Conservation (phyloP, 2,113 vertebrate species). For the Jacana jacana region DNA sequence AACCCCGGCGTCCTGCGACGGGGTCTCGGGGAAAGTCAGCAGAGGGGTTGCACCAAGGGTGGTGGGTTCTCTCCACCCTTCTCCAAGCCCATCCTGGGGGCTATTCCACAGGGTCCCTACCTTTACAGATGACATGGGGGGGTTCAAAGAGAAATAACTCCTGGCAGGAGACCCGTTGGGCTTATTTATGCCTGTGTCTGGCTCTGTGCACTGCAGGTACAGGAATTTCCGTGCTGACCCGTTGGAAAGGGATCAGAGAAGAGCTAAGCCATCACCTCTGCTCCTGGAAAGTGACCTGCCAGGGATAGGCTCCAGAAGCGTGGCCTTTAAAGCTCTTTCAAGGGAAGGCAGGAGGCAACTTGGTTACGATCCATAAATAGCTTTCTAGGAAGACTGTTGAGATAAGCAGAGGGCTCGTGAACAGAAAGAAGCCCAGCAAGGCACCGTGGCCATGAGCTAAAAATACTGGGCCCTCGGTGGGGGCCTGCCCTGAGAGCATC, state of each 20-base stretch:
- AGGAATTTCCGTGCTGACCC: neutral
- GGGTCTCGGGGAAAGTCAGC: neutral
- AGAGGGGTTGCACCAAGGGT: neutral
- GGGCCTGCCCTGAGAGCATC: neutral
- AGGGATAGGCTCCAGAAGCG: neutral
- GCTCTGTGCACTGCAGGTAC: neutral
- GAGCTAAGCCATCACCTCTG: neutral
- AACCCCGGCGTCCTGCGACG: accelerated
- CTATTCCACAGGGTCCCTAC: accelerated
- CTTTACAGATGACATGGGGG: accelerated
- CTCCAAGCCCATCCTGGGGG: neutral
- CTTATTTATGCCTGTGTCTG: accelerated
- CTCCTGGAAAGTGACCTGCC: neutral
- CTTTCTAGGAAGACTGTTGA: neutral
- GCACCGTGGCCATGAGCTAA: accelerated
- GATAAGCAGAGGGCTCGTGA: neutral
- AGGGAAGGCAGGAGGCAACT: neutral
- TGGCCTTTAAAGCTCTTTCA: neutral
- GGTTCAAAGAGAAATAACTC: neutral
- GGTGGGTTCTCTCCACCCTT: neutral
- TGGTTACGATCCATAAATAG: neutral
- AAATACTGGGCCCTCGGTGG: neutral
- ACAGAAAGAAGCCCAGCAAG: neutral
- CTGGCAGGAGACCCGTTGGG: neutral
- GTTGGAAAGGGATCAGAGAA: neutral